Evolutionary conservation across 2,113 vertebrate genomes (phyloP).

Genomic region (Pterocles orientalis): DNA sequence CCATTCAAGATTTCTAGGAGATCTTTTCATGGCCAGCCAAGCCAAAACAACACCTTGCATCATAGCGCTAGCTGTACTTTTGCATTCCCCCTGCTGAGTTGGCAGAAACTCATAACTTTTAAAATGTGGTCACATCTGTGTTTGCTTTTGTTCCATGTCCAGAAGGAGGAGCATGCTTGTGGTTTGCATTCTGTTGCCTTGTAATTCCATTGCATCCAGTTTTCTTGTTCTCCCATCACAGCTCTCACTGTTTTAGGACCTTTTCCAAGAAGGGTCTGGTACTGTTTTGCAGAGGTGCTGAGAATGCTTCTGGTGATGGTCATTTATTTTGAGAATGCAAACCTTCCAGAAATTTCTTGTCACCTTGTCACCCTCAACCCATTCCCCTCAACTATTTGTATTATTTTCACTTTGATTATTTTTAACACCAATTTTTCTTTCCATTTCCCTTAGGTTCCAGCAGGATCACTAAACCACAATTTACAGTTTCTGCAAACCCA

Average conservation of each 20-base stretch:
- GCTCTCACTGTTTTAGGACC: neutral
- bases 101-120: neutral
- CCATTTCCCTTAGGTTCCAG: constrained; percentile 58
- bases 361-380: neutral
- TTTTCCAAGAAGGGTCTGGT: neutral
- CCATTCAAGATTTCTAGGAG: neutral
- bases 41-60: neutral
- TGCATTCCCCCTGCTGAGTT: neutral
- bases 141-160: neutral
- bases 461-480: constrained; percentile 73
- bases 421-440: constrained; percentile 65
- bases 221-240: neutral
- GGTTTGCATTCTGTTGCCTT: neutral
- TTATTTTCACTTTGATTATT: constrained; percentile 51
- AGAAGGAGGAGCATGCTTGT: accelerated
- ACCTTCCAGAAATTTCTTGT: neutral
- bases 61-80: neutral
- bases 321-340: neutral
- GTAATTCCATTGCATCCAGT: neutral
- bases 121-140: neutral
- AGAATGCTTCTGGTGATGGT: neutral
- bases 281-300: neutral
- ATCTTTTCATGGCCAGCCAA: neutral
- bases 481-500: constrained; percentile 72
- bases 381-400: neutral